These are phyloP conservation scores for Aix galericulata DNA, from an alignment of 2,113 vertebrate species.

Conservation along the genomic window DNA sequence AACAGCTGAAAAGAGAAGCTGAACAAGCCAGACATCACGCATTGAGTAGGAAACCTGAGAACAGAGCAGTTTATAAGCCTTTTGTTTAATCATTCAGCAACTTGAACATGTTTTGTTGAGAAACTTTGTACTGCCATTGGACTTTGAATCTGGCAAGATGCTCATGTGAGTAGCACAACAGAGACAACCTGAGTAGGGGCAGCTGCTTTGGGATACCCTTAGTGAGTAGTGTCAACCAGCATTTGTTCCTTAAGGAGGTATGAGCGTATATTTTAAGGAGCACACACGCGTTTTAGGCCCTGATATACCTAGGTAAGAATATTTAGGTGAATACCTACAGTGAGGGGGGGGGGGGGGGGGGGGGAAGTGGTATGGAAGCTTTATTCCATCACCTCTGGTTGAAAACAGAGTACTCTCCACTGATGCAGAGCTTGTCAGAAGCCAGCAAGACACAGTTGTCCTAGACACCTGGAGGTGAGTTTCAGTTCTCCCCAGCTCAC, in stretches of 20 bases:
- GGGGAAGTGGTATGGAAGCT: neutral
- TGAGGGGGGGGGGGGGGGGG: neutral
- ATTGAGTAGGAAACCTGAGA: neutral
- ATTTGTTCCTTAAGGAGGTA: neutral
- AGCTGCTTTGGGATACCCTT: neutral
- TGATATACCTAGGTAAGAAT: neutral
- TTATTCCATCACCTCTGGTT: neutral
- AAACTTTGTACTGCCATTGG: conserved; percentile 55
- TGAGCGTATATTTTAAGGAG: neutral
- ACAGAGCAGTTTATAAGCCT: neutral
- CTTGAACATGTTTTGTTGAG: neutral
- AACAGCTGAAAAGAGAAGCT: neutral
- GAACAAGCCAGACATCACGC: neutral
- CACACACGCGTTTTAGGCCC: neutral
- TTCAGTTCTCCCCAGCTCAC: neutral
- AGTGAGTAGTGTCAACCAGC: neutral
- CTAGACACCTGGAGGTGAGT: neutral
- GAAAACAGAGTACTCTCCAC: neutral
- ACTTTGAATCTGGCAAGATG: conserved; percentile 39
- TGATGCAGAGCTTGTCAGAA: neutral
- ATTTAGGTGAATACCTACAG: neutral
- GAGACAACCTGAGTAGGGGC: neutral
- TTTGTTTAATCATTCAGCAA: conserved; percentile 54
- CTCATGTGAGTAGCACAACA: neutral
- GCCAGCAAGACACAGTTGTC: neutral